Evolutionary conservation across 2,888 invertebrate genomes (phyloP).

Genomic region (Galerucella nymphaeae): DNA sequence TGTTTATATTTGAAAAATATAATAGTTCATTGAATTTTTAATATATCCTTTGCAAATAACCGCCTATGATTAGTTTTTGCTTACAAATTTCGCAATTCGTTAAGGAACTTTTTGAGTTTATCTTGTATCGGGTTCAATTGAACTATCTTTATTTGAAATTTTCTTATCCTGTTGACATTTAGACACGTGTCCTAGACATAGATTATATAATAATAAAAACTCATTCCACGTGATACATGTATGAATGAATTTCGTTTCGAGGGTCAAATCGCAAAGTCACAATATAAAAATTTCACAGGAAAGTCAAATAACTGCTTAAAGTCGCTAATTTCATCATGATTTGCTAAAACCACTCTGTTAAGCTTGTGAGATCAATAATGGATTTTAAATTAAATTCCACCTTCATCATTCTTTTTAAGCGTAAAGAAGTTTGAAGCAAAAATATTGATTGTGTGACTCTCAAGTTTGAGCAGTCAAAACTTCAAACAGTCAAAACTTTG

Average conservation of each 20-base stretch:
- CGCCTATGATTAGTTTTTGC: not conserved
- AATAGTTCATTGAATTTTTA: not conserved
- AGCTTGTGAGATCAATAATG: too few species aligned
- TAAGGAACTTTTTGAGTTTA: constrained; percentile 15
- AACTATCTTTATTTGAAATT: constrained; percentile 15
- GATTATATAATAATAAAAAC: not conserved
- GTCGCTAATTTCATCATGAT: too few species aligned
- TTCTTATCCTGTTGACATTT: constrained; percentile 8
- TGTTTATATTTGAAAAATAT: too few species aligned
- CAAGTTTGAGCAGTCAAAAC: too few species aligned
- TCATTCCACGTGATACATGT: not conserved
- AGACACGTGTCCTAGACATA: constrained; percentile 17
- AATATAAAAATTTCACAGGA: too few species aligned
- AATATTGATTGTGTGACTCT: too few species aligned
- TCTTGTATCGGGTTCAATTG: constrained; percentile 23
- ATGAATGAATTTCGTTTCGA: not conserved
- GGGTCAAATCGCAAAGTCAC: not conserved
- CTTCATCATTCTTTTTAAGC: too few species aligned
- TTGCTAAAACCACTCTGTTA: too few species aligned
- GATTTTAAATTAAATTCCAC: too few species aligned
- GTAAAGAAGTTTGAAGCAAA: too few species aligned
- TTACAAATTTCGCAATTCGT: constrained; percentile 22
- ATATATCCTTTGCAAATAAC: not conserved
- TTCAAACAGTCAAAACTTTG: too few species aligned
- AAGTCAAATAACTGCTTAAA: too few species aligned